A percentile compares a stretch with the other conserved stretches of the same genome.
These are phyloP conservation scores for Nephila pilipes DNA, from an alignment of 1,140 invertebrate genomes.

Conservation along the genomic window DNA sequence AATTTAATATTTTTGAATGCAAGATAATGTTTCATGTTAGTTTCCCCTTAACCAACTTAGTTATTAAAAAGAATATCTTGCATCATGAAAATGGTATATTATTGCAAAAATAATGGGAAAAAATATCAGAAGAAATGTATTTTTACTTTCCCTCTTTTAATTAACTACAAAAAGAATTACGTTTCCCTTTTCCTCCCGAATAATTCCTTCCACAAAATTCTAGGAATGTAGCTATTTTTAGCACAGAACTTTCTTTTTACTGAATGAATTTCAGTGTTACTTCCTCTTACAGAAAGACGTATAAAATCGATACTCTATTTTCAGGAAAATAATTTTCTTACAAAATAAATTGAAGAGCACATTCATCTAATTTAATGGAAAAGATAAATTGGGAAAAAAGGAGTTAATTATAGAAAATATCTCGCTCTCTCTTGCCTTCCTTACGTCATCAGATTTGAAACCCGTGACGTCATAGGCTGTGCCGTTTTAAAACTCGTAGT, in stretches of 20 bases:
- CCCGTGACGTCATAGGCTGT: not conserved
- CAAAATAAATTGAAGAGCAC: not conserved
- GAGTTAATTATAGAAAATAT: conserved; percentile 39
- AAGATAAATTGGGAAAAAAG: not conserved
- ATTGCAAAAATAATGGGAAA: too few relatives aligned
- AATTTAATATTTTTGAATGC: too few relatives aligned
- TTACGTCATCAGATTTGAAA: conserved; percentile 1
- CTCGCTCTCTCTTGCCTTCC: not conserved
- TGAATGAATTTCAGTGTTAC: not conserved
- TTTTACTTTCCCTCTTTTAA: not conserved
- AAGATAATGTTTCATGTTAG: too few relatives aligned
- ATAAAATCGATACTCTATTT: conserved; percentile 11
- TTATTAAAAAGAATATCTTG: too few relatives aligned
- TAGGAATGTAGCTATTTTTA: not conserved
- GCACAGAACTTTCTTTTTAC: not conserved
- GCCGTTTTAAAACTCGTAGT: conserved; percentile 16
- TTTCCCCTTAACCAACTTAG: too few relatives aligned
- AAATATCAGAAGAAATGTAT: too few relatives aligned
- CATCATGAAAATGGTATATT: too few relatives aligned
- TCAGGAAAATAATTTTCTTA: conserved; percentile 5
- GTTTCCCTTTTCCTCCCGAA: not conserved
- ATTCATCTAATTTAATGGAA: conserved; percentile 3
- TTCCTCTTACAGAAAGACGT: not conserved
- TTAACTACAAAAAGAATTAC: not conserved
- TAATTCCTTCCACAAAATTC: not conserved